Evolutionary conservation across 2,888 invertebrate species (phyloP), one percentile per base, ranked within the genome.

Genomic region (Phortica magna): DNA sequence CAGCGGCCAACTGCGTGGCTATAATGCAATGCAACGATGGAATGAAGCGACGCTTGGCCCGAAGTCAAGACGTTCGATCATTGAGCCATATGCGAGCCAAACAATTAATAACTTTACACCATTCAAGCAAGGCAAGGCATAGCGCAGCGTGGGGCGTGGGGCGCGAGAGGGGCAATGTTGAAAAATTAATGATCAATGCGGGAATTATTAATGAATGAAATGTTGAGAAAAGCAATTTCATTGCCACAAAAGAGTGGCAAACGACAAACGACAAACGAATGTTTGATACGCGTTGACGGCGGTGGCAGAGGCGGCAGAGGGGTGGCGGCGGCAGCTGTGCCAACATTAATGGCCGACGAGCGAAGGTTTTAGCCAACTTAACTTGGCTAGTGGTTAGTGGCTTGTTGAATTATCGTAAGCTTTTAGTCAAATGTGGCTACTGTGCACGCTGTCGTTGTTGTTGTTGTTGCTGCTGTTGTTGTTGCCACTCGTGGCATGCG

Each of bases 141-240:
- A 22, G 19, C 19, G 7, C 31, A 22, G 12, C 61, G 31, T 4
- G 31, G 31, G 31, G n/a, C n/a, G n/a, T n/a, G n/a, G n/a, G 31
- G 41, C 14, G 39, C n/a, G n/a, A 65, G 31, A 72, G 57, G 57
- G 64, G 61, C 65, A 53, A 79, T 79, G 88, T 82, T 87, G 86
- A 84, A 82, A 88, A 82, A 86, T 86, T 88, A 86, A 86, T 86
- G 89, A 88, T 88, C 89, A 85, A 77, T 81, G 81, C 75, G 64
- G 71, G 76, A 79, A 83, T 88, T 88, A 86, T 86, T 87, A 86
- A 86, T 86, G 86, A 85, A 65, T 65, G 31, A 31, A 65, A 41
- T 22, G 2, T 0, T 12, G 7, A 48, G 48, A 48, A 48, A 48
- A 48, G 48, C 48, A 9, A 48, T 48, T 48, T 48, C 48, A 48